phyloP scores from a whole-genome alignment of 2,113 vertebrate genomes.

The Epinephelus moara region DNA sequence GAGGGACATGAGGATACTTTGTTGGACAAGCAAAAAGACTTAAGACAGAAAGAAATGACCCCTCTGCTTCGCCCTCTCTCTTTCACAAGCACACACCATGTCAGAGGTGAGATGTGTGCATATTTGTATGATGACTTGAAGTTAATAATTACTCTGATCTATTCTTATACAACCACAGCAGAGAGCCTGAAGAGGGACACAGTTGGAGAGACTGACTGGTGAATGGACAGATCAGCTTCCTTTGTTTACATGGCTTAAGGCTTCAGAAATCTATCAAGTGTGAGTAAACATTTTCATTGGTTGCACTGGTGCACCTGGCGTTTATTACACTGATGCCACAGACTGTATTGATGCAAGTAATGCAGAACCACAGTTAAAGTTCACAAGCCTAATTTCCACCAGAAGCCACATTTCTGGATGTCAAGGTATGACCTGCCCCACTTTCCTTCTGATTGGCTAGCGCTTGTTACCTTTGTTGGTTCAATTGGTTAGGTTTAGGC shows the following conservation, averaged over 20 bases:
- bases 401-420: too few relatives aligned
- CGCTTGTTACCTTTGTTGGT: too few relatives aligned
- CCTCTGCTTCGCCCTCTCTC: not conserved
- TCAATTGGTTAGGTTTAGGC: too few relatives aligned
- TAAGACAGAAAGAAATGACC: not conserved
- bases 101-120: not conserved
- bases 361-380: too few relatives aligned
- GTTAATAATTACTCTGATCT: constrained; percentile 9
- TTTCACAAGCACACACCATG: not conserved
- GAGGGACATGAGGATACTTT: not conserved
- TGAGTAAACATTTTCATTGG: too few relatives aligned
- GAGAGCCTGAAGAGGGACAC: not conserved
- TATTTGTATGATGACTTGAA: not conserved
- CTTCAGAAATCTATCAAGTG: too few relatives aligned
- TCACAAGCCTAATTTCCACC: too few relatives aligned
- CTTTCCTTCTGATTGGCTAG: too few relatives aligned
- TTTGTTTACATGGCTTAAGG: not conserved
- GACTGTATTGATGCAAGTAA: too few relatives aligned
- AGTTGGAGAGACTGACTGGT: not conserved
- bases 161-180: not conserved
- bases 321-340: too few relatives aligned
- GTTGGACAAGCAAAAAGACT: constrained; percentile 1
- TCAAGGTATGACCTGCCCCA: too few relatives aligned
- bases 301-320: too few relatives aligned
- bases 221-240: not conserved